A percentile compares a stretch with the other conserved stretches of the same genome.
Conservation (phyloP, 2,797 vertebrate genomes). For the Podargus strigoides region DNA sequence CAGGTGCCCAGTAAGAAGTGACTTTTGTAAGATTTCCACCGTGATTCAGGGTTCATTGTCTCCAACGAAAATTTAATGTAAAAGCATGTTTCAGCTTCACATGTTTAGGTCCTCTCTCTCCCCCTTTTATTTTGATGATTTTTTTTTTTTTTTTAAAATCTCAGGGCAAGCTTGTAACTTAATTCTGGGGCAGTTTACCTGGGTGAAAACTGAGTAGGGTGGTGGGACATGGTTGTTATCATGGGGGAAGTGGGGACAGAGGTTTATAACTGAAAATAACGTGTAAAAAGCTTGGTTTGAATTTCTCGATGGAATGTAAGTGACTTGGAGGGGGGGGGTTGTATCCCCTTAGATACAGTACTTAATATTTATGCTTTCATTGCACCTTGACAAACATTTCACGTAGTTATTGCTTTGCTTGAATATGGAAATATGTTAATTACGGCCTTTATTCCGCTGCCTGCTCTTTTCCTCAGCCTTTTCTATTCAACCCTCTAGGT, state of each 20-base stretch:
- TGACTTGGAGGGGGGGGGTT: background rate
- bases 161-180: background rate
- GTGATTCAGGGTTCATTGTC: background rate
- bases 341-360: constrained; percentile 3
- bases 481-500: constrained; percentile 80
- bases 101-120: background rate
- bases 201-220: background rate
- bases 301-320: constrained; percentile 9
- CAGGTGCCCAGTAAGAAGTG: background rate
- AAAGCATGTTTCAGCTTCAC: background rate
- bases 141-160: background rate
- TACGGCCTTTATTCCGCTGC: constrained; percentile 68
- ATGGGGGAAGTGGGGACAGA: background rate
- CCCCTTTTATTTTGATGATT: background rate
- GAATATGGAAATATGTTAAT: constrained; percentile 89
- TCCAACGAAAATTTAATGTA: background rate
- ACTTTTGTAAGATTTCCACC: background rate
- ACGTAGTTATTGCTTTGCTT: constrained; percentile 81
- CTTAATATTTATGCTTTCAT: constrained; percentile 41
- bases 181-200: background rate
- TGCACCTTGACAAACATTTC: constrained; percentile 78
- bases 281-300: background rate
- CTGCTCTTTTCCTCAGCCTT: constrained; percentile 73
- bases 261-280: background rate
- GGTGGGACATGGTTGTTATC: background rate